Percentiles rank a stretch among this genome's conserved stretches.
Conservation (phyloP, 2,797 vertebrate species). For the Alca torda region DNA sequence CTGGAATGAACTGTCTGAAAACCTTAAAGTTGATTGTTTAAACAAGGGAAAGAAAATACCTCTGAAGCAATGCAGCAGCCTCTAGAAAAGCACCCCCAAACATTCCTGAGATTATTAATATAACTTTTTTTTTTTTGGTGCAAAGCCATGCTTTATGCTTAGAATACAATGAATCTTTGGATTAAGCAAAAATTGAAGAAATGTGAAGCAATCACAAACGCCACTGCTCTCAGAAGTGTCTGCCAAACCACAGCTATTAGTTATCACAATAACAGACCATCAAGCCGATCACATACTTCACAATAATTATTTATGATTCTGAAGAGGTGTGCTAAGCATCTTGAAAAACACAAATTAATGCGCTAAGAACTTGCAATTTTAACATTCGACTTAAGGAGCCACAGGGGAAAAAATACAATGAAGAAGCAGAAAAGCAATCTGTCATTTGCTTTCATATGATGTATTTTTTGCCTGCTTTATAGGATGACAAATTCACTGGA, state of each 20-base stretch:
- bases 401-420: neutral
- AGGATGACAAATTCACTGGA: neutral
- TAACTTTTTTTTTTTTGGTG: neutral
- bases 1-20: conserved; percentile 59
- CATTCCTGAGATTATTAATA: conserved; percentile 42
- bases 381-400: neutral
- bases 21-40: conserved; percentile 42
- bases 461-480: neutral
- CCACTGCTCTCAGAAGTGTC: neutral
- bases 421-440: neutral
- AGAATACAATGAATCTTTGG: conserved; percentile 17
- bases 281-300: neutral
- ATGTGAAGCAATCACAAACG: neutral
- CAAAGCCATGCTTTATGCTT: conserved; percentile 22
- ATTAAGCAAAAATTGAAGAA: conserved; percentile 14
- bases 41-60: conserved; percentile 45
- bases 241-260: neutral
- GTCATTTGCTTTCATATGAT: neutral
- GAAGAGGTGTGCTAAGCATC: neutral
- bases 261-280: neutral
- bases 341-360: neutral
- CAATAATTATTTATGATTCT: neutral
- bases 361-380: neutral
- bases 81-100: neutral
- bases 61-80: conserved; percentile 16